phyloP scores from a whole-genome alignment of 64 coral and sea anemone genomes.

The Astreopora myriophthalma region DNA sequence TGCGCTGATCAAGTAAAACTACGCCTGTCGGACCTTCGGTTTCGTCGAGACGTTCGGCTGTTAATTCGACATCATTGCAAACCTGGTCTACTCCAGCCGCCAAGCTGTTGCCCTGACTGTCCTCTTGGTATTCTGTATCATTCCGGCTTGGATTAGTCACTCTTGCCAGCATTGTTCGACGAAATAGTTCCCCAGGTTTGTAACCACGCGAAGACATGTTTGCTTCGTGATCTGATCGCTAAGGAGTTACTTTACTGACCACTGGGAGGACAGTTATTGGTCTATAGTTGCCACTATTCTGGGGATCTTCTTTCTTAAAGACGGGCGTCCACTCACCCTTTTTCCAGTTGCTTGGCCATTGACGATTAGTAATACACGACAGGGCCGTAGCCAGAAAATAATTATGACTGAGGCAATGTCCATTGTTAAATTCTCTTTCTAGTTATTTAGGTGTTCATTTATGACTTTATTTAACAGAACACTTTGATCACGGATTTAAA shows the following conservation, averaged over 20 bases:
- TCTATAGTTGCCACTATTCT: constrained; percentile 7
- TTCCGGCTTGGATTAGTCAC: not conserved
- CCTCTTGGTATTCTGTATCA: not conserved
- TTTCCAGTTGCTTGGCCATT: constrained; percentile 17
- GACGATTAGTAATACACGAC: not conserved
- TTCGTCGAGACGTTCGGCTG: not conserved
- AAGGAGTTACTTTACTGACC: not conserved
- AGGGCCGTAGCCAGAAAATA: too few species aligned
- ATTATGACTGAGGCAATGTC: too few species aligned
- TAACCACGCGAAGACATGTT: not conserved
- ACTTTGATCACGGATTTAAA: too few species aligned
- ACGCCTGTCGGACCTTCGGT: not conserved
- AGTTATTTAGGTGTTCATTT: too few species aligned
- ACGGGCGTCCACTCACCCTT: constrained; percentile 25
- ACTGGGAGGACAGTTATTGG: not conserved
- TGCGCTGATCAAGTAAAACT: not conserved
- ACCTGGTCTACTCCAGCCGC: not conserved
- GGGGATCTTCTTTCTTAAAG: constrained; percentile 25
- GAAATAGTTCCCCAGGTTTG: not conserved
- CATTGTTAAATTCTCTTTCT: too few species aligned
- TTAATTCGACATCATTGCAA: not conserved
- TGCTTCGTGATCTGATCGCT: too few species aligned
- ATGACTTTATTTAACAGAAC: too few species aligned
- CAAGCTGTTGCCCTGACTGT: constrained; percentile 1
- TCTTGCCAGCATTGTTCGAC: not conserved